phyloP scores from a whole-genome alignment of 2,797 vertebrate genomes.

The Chiroxiphia lanceolata region DNA sequence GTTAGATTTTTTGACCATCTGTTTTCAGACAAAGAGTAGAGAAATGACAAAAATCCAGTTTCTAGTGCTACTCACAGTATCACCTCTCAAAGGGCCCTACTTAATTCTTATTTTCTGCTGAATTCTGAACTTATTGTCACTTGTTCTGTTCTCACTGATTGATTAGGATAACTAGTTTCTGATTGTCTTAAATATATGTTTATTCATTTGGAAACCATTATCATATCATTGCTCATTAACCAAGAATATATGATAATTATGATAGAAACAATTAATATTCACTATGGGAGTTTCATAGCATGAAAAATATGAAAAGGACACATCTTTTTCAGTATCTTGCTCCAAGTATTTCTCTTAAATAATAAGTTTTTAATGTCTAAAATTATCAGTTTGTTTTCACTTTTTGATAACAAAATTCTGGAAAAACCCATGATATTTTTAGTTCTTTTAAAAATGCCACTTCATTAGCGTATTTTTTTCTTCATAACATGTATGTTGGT shows the following conservation, averaged over 20 bases:
- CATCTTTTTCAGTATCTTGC: not conserved
- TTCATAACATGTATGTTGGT: not conserved
- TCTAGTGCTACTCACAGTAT: not conserved
- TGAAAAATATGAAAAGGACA: not conserved
- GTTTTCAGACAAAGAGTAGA: not conserved
- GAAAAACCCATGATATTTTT: not conserved
- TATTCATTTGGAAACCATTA: not conserved
- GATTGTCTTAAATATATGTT: not conserved
- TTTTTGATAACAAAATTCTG: not conserved
- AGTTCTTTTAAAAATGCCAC: not conserved
- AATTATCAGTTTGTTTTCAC: not conserved
- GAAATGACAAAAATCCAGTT: not conserved
- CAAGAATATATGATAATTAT: not conserved
- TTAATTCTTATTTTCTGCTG: not conserved
- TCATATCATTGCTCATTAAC: not conserved
- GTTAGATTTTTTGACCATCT: not conserved
- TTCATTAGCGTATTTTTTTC: not conserved
- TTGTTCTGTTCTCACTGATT: not conserved
- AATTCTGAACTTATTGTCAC: not conserved
- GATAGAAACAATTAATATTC: not conserved
- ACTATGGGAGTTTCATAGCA: not conserved
- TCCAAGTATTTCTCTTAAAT: not conserved
- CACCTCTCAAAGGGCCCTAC: not conserved
- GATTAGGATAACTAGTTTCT: not conserved
- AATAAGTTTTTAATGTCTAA: not conserved